Conservation (phyloP, 2,113 vertebrate genomes). For the Chaetodon auriga region DNA sequence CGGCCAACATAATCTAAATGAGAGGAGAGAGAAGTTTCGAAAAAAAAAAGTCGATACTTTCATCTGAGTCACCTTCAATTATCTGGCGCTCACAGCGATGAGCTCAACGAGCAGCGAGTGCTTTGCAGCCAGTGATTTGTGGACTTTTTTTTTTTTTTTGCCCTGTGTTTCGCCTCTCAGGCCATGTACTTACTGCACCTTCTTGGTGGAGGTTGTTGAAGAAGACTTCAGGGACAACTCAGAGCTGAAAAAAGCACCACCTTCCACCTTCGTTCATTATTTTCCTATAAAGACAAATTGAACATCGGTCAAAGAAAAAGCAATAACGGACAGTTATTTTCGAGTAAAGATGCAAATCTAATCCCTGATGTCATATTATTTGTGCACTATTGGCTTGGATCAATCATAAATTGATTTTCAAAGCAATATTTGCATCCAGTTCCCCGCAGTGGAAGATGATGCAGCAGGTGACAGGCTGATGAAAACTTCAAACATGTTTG, state of each 20-base stretch:
- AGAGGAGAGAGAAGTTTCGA: too few relatives aligned
- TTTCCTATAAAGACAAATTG: not conserved
- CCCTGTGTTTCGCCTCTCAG: not conserved
- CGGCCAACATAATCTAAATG: too few relatives aligned
- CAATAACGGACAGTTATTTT: too few relatives aligned
- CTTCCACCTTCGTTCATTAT: too few relatives aligned
- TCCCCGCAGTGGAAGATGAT: not conserved
- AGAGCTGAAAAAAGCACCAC: too few relatives aligned
- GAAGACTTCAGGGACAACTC: not conserved
- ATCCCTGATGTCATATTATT: not conserved
- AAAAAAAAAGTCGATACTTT: not conserved
- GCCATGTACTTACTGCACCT: not conserved
- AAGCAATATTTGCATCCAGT: not conserved
- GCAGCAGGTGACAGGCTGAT: not conserved
- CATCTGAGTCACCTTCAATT: slow-evolving; percentile 7
- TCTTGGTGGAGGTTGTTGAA: not conserved
- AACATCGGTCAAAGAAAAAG: not conserved
- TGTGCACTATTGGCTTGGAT: not conserved
- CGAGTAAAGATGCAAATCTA: not conserved
- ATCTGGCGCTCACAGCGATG: not conserved
- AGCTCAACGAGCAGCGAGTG: not conserved
- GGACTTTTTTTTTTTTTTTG: not conserved
- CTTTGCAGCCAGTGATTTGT: not conserved
- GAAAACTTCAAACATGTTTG: not conserved
- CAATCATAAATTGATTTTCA: not conserved